Percentiles rank a stretch among this genome's conserved stretches.
Conservation (phyloP, 2,797 vertebrate species). For the Lagorchestes hirsutus region DNA sequence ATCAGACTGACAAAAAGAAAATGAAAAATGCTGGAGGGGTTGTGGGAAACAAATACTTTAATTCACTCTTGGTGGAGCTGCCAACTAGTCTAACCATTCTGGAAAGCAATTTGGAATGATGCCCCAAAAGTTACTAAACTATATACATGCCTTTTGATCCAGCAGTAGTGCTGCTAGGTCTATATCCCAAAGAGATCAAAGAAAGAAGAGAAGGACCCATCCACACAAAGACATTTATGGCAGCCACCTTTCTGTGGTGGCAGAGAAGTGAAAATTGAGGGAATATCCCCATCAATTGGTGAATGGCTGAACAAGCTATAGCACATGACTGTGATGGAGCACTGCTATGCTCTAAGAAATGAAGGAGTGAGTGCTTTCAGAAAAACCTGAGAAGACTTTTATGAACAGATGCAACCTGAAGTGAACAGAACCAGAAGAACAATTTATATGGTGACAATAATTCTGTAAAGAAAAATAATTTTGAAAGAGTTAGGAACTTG, state of each 20-base stretch:
- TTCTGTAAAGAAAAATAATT: background rate
- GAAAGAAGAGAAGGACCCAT: background rate
- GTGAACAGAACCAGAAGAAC: background rate
- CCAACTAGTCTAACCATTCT: background rate
- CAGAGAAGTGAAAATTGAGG: background rate
- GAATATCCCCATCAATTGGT: too few species aligned
- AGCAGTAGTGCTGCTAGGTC: background rate
- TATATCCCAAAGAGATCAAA: background rate
- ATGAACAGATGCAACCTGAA: background rate
- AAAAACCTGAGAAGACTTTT: background rate
- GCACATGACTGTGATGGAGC: background rate
- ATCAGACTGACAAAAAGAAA: background rate
- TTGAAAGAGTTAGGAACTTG: background rate
- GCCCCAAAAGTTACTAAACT: background rate
- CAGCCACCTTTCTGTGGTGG: background rate
- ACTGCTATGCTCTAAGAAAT: too few species aligned
- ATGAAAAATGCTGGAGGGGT: background rate
- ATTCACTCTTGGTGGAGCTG: background rate
- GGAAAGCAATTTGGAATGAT: background rate
- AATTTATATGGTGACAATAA: background rate
- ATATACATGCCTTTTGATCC: background rate
- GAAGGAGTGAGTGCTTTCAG: too few species aligned
- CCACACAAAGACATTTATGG: background rate
- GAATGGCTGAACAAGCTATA: too few species aligned
- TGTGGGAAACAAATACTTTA: background rate